phyloP scores from a whole-genome alignment of 2,113 vertebrate genomes.

The Gallinago media region DNA sequence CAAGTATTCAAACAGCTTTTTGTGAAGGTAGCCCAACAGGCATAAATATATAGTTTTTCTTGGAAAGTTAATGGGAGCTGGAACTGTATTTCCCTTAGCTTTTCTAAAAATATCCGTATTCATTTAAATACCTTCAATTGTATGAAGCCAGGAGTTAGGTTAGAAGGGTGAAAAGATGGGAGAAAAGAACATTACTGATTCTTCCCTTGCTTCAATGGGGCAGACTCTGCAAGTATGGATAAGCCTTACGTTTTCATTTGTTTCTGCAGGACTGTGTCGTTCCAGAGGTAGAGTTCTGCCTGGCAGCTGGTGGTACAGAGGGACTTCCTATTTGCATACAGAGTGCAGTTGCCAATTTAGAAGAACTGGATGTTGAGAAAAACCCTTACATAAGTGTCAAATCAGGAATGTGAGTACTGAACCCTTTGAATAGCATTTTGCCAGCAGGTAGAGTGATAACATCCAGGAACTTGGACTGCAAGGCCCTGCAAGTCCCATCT shows the following conservation, averaged over 20 bases:
- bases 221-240: neutral
- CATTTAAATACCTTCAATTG: neutral
- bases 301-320: neutral
- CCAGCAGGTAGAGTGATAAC: neutral
- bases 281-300: conserved; percentile 80
- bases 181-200: neutral
- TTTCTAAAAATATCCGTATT: neutral
- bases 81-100: neutral
- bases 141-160: neutral
- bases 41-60: neutral
- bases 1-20: neutral
- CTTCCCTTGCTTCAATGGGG: fast-evolving
- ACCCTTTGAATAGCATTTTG: neutral
- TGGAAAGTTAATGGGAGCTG: neutral
- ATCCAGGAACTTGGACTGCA: no score
- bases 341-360: conserved; percentile 71
- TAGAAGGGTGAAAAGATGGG: neutral
- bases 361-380: conserved; percentile 73
- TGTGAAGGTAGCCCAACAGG: neutral
- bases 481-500: no score
- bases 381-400: conserved; percentile 75
- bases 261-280: conserved; percentile 75
- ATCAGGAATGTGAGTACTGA: conserved; percentile 83
- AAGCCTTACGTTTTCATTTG: neutral
- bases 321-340: conserved; percentile 66